Conservation (phyloP, 2,113 vertebrate species). For the Acanthochromis polyacanthus region DNA sequence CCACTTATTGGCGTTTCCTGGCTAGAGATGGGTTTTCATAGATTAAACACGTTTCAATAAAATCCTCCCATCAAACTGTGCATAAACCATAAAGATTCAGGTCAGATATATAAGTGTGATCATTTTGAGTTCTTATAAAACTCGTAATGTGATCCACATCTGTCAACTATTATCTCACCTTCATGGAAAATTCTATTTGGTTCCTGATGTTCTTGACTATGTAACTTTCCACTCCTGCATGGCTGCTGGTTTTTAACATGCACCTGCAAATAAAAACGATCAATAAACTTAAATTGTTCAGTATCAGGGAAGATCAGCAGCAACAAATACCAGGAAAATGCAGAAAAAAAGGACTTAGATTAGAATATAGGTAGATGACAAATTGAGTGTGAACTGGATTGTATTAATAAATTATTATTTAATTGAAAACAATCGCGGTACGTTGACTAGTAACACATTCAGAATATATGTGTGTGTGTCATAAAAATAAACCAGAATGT, state of each 20-base stretch:
- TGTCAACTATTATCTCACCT: slow-evolving; percentile 82
- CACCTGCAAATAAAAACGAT: slow-evolving; percentile 81
- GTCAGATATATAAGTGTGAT: not conserved
- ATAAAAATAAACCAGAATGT: no score
- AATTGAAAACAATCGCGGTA: no score
- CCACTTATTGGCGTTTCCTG: slow-evolving; percentile 80
- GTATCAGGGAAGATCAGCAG: no score
- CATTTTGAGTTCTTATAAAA: not conserved
- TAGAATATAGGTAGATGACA: no score
- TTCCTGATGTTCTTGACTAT: slow-evolving; percentile 94
- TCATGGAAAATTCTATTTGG: slow-evolving; percentile 88
- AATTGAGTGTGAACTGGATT: no score
- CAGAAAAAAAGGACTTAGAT: no score
- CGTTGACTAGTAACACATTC: no score
- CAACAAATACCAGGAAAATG: no score
- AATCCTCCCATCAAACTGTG: not conserved
- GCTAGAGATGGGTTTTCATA: slow-evolving; percentile 74
- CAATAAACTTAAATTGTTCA: no score
- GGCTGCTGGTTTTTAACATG: slow-evolving; percentile 92
- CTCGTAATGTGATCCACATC: not conserved
- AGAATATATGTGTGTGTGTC: no score
- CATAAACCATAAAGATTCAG: no score
- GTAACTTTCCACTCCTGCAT: slow-evolving; percentile 91
- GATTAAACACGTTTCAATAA: not conserved
- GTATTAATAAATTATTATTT: no score